Base-by-base conservation (phyloP, 2,113 vertebrate species). In the Saguinus imperator region DNA sequence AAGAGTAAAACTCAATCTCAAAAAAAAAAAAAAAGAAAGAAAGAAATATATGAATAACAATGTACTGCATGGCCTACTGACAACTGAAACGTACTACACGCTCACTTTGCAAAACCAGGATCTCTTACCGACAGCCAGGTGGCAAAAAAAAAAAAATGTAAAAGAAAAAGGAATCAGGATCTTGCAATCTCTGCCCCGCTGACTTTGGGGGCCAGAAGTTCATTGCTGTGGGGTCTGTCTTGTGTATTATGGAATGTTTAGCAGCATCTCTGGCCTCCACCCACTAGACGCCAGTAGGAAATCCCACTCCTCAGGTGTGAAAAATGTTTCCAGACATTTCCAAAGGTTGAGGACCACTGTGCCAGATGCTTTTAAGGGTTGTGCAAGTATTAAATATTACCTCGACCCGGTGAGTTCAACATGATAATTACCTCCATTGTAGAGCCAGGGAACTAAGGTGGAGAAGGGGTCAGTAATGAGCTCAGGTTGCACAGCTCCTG, bases 401-500 rank as follows among this genome's bases (percentile, higher is more conserved):
- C 45, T 93, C 68, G 17, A 64, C 27, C 13, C 10, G 37, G 0
- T 11, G 57, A 40, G 32, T 84, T 35, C 32, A 68, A 68, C 32
- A 68, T 17, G 29, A 17, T 17, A 35, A 16, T 17, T 17, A 68
- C 32, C 14, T 68, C 16, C 66, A 68, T 8, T n/a, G 32, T 18
- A 3, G 14, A 68, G 40, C 40, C 2, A 83, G 7, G 55, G 40
- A 79, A 40, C 20, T 21, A 3, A 70, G 14, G 64, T 16, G 9
- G 2, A 4, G 50, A n/a, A 35, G n/a, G 32, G 21, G 64, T n/a
- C 21, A 43, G 43, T 13, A 29, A 14, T 12, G 32, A 21, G 66
- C 27, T 16, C 37, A 58, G 37, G 23, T 7, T 0, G 0, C 2
- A 6, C 8, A 35, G 32, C 25, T 4, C 25, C 2, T 43, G 57